Evolutionary conservation across 2,113 vertebrate species (phyloP).

Genomic region (Thermophis baileyi): DNA sequence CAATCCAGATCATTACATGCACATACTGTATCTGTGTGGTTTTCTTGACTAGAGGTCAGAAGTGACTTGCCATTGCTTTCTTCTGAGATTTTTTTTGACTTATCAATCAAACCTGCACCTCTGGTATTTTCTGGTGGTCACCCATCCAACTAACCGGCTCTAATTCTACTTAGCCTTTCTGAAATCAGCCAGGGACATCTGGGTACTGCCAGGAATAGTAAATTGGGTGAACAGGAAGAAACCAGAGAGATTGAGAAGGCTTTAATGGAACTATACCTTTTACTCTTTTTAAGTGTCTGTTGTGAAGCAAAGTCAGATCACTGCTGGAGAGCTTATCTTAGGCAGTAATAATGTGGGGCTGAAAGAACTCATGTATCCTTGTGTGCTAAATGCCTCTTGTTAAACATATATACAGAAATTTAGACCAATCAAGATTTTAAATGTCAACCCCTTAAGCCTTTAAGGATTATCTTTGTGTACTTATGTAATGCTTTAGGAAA

Average conservation of each 20-base stretch:
- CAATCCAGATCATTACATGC: not conserved
- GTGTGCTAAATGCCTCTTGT: slow-evolving; percentile 25
- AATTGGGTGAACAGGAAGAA: not conserved
- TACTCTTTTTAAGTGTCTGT: slow-evolving; percentile 44
- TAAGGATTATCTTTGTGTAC: not conserved
- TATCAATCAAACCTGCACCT: not conserved
- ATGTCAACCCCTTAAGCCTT: not conserved
- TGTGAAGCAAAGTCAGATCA: slow-evolving; percentile 28
- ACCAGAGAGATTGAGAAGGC: not conserved
- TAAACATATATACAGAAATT: not conserved
- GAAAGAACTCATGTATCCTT: not conserved
- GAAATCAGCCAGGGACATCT: not conserved
- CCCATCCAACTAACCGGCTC: not conserved
- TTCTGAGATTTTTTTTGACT: not conserved
- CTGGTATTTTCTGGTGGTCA: not conserved
- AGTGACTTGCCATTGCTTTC: not conserved
- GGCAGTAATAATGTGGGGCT: slow-evolving; percentile 31
- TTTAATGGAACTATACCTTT: slow-evolving; percentile 22
- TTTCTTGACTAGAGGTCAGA: not conserved
- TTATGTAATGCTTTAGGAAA: slow-evolving; percentile 25
- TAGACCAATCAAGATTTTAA: not conserved
- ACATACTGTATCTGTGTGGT: not conserved
- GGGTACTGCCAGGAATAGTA: not conserved
- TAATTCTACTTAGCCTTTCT: not conserved
- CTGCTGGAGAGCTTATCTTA: slow-evolving; percentile 44